Evolutionary conservation across 2,113 vertebrate genomes (phyloP), one percentile per base, ranked within the genome.

Genomic region (Tautogolabrus adspersus): DNA sequence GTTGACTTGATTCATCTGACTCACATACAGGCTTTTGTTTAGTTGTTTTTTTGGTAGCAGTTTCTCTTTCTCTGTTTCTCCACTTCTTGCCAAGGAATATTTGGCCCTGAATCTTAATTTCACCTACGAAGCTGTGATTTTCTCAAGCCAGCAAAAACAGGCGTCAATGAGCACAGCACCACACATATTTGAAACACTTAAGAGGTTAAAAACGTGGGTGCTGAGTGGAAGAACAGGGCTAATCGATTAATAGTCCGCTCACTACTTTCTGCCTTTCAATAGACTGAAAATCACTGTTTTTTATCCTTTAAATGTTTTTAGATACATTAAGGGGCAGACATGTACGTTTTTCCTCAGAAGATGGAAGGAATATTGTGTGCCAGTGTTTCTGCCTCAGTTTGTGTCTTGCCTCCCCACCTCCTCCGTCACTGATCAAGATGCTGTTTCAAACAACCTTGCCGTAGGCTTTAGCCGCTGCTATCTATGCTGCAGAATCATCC

Each of bases 401-500:
- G 19, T 22, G 38, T 51, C 30, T 18, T 0, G 12, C 19, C 21
- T 42, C 23, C 34, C 62, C 42, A 44, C n/a, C 23, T 38, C 49
- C 11, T 46, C 51, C n/a, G 49, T 63, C 42, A 9, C 49, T 52
- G 49, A 52, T 51, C 18, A 40, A 51, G 3, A 40, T 47, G 47
- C 47, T 49, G 13, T 26, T 16, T 57, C 18, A 12, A 8, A n/a
- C 26, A 23, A 2, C 4, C 52, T 57, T 19, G 64, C 73, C 72
- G 9, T 40, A n/a, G 56, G 54, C 62, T 47, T 44, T 70, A 21
- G 60, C 40, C 0, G 3, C 66, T 11, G 63, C 72, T 70, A 19
- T 55, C 69, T 60, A 55, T 59, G 57, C 70, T 63, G 59, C 42
- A 7, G 62, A 81, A 74, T 55, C 61, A 59, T 62, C 79, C 74